Base-by-base conservation (phyloP, 2,113 vertebrate species). In the Entomyzon cyanotis region DNA sequence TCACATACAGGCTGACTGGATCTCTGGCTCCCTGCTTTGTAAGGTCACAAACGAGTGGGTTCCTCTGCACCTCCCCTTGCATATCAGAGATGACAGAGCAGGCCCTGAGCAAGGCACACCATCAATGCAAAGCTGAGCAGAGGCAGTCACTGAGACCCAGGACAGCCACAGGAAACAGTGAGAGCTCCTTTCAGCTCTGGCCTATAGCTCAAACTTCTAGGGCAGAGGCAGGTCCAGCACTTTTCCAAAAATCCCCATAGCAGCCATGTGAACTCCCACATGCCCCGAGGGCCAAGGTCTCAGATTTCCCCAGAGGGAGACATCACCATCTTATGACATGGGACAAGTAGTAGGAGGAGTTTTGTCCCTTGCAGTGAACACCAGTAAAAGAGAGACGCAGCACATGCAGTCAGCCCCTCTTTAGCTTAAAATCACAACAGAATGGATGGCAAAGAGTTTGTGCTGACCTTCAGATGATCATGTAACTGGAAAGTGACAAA, bases 291-390 rank as follows among this genome's bases (percentile, higher is more conserved):
- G 17, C 24, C 35, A 65, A 55, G 11, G 14, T 60, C 16, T 75
- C 46, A 55, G 37, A 24, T 46, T 70, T 80, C 12, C 21, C 21
- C 0, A 0, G 10, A 22, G n/a, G 25, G 24, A 77, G 49, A 52
- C 5, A 22, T 37, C 35, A 46, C 22, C 3, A 2, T 41, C 19
- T 70, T 17, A 11, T 9, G 25, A 13, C 25, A 31, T 0, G 5
- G 63, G 23, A 47, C 21, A 17, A 56, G 12, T 8, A 31, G 15
- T 44, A 46, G 33, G 24, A 63, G 35, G 14, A 84, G 24, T 18
- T 49, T 53, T 3, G 18, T 49, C 17, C 15, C 28, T 73, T 3
- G 0, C 17, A 25, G 19, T 11, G 3, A 68, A 25, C n/a, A 46
- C 21, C 31, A 7, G 0, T 65, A 30, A 46, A 49, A 53, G 60